Base-by-base conservation (phyloP, 2,113 vertebrate species). In the Hydropotes inermis region DNA sequence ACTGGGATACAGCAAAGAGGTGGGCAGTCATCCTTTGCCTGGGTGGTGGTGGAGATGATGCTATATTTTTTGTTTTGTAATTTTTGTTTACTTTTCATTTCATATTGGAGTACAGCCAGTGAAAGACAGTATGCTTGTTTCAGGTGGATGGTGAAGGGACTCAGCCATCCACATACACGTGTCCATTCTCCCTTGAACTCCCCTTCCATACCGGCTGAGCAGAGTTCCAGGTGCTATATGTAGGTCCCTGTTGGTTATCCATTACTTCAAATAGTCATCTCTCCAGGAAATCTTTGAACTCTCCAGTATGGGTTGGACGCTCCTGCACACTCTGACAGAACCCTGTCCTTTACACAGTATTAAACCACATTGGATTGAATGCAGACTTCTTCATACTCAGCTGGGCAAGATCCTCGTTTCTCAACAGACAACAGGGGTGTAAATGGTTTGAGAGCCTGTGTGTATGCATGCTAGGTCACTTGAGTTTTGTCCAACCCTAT, bases 311-410 rank as follows among this genome's bases (percentile, higher is more conserved):
- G 17, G 6, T 15, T 33, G 30, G 55, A 28, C 12, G 17, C 47
- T 94, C 54, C 15, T 81, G 7, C 60, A 6, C 6, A 30, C 52
- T 28, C 25, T 1, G 12, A 52, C 6, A 93, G 55, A 52, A 12
- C 9, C 64, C 39, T 27, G 11, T 82, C 61, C 39, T 47, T 90
- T 33, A 25, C 1, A 25, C 25, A 15, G 0, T 13, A 4, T 30
- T 43, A n/a, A 64, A n/a, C 19, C 60, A 8, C 2, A 47, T 6
- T 30, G 27, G 45, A n/a, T 2, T 58, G 30, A 7, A 3, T 4
- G 1, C 2, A 36, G 11, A 21, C 12, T 3, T 79, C 25, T 67
- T 87, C 83, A 11, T 1, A 1, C 0, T 9, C 10, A 36, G 27
- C 52, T 58, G 58, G 43, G 30, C 43, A 8, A 87, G 86, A 84